Evolutionary conservation across 2,113 vertebrate species (phyloP), one percentile per base, ranked within the genome.

Genomic region (Dicrurus megarhynchus): DNA sequence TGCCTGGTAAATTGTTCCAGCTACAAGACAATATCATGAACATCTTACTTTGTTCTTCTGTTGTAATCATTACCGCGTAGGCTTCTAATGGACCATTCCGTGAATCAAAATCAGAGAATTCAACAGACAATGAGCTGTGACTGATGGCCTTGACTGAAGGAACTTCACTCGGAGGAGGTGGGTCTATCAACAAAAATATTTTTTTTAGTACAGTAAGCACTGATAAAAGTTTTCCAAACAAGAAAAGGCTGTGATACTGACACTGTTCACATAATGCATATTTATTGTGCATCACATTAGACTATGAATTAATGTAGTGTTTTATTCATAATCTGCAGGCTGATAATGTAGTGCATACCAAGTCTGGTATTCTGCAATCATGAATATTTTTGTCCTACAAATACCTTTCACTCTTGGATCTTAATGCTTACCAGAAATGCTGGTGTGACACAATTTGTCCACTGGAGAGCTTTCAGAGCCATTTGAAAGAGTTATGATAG

Each of bases 31-130:
- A 28, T n/a, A 39, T 4, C 4, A 17, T 16, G 49, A 64, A 68
- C 19, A 69, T 47, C 96, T 97, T 97, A 98, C 98, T 97, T 57
- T 89, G 11, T 4, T 75, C 53, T 56, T 82, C 83, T 5, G 97
- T 93, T 84, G 98, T 96, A 69, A 99, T 94, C 80, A 99, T 87
- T 67, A 99, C 71, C 2, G 99, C 99, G 3, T 99, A 98, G 42
- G 98, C 70, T 80, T 74, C 89, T 86, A 99, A 96, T 4, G 97
- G 98, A 79, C 99, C 99, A 6, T 97, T 96, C 59, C 27, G 82
- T 39, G 78, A 33, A 82, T 98, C 57, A 76, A 99, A 98, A 52
- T 97, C 81, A 11, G 78, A 84, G 89, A 98, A 98, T 56, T 92
- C 84, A 35, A 98, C 97, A 89, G 96, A 96, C 16, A 98, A 55